phyloP scores from a whole-genome alignment of 2,888 invertebrate genomes.

The Limenitis camilla region DNA sequence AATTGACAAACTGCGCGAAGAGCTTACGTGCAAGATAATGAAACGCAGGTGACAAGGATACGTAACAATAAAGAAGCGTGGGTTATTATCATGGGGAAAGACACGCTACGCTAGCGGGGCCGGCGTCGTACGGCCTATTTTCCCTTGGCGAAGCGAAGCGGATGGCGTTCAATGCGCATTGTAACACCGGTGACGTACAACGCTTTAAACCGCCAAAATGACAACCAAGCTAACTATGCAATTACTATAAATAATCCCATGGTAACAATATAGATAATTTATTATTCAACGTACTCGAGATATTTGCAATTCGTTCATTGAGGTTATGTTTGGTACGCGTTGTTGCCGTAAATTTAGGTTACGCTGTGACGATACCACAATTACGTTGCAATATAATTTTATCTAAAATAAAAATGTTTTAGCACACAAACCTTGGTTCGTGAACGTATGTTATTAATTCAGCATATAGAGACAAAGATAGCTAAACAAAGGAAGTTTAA shows the following conservation, averaged over 20 bases:
- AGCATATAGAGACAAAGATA: conserved; percentile 18
- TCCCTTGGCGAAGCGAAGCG: conserved; percentile 53
- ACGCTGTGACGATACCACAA: conserved; percentile 27
- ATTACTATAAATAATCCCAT: conserved; percentile 12
- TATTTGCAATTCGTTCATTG: conserved; percentile 19
- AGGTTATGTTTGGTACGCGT: conserved; percentile 22
- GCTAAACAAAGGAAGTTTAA: conserved; percentile 49
- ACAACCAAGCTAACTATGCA: conserved; percentile 7
- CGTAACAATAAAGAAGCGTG: conserved; percentile 65
- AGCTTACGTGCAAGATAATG: conserved; percentile 47
- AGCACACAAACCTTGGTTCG: neutral
- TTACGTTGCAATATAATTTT: neutral
- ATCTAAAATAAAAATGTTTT: conserved; percentile 12
- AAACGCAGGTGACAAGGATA: conserved; percentile 65
- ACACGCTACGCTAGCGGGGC: conserved; percentile 44
- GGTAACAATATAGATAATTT: conserved; percentile 1
- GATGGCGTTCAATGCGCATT: conserved; percentile 63
- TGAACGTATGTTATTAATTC: neutral
- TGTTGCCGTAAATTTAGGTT: conserved; percentile 38
- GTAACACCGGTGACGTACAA: conserved; percentile 42
- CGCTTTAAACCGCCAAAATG: conserved; percentile 39
- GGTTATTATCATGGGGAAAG: conserved; percentile 59
- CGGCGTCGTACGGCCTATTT: conserved; percentile 55
- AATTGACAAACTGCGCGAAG: conserved; percentile 34
- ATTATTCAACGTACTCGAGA: neutral